These are phyloP conservation scores for Macrophya alboannulata DNA, from an alignment of 2,888 invertebrate genomes.

Conservation along the genomic window DNA sequence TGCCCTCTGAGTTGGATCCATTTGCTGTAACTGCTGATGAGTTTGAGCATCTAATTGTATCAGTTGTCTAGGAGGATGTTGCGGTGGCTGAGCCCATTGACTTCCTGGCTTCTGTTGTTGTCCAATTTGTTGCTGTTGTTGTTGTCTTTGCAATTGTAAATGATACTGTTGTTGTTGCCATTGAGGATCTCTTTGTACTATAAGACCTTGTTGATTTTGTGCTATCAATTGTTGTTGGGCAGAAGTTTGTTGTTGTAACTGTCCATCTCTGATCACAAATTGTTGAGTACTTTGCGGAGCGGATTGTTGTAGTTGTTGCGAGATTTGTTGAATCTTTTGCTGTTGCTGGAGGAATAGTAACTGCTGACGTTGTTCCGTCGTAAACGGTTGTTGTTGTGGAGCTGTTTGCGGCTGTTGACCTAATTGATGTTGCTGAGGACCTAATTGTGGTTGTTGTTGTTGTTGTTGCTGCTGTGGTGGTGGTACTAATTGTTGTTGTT, in stretches of 20 bases:
- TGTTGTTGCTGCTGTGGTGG: constrained; percentile 66
- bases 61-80: constrained; percentile 84
- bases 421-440: constrained; percentile 77
- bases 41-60: constrained; percentile 93
- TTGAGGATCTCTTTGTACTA: constrained; percentile 83
- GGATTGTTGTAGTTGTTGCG: constrained; percentile 80
- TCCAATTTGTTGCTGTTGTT: constrained; percentile 80
- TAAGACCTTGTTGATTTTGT: constrained; percentile 76
- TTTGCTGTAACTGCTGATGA: constrained; percentile 91
- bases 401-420: constrained; percentile 81
- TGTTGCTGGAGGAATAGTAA: constrained; percentile 82
- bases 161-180: constrained; percentile 83
- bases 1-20: constrained; percentile 90
- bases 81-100: constrained; percentile 82
- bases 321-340: constrained; percentile 80
- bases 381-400: constrained; percentile 79
- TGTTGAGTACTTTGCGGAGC: constrained; percentile 77
- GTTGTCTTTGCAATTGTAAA: constrained; percentile 81
- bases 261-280: constrained; percentile 79
- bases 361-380: constrained; percentile 78
- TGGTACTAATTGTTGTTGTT: constrained; percentile 62
- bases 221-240: constrained; percentile 77
- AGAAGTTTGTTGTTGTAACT: constrained; percentile 76
- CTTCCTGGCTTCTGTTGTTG: constrained; percentile 74
- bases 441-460: constrained; percentile 74